Conservation (phyloP, 1,140 invertebrate genomes). For the Glomeris maerens region DNA sequence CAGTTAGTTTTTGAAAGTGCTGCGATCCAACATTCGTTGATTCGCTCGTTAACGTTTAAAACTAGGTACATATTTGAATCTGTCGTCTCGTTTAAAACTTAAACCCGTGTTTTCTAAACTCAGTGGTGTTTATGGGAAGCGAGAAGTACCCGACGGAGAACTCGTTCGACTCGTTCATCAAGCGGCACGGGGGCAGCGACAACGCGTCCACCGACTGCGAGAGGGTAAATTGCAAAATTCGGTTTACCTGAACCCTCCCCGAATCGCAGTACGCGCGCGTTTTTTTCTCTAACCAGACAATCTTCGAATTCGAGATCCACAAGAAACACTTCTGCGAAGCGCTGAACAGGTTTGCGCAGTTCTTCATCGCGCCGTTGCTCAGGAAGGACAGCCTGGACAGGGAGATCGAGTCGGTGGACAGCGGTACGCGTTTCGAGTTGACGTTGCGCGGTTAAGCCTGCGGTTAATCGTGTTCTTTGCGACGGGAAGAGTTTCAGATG, state of each 20-base stretch:
- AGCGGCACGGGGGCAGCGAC: constrained; percentile 58
- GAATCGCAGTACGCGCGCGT: too few relatives aligned
- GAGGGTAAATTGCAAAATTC: constrained; percentile 35
- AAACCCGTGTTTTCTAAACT: constrained; percentile 16
- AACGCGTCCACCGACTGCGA: constrained; percentile 76
- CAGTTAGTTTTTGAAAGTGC: too few relatives aligned
- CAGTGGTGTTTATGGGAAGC: constrained; percentile 82
- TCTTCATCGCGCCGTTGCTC: constrained; percentile 78
- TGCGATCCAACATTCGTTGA: too few relatives aligned
- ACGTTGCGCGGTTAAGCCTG: not conserved
- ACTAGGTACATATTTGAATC: not conserved
- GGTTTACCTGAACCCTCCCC: too few relatives aligned
- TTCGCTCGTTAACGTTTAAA: too few relatives aligned
- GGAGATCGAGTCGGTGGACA: constrained; percentile 84
- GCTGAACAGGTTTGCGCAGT: constrained; percentile 75
- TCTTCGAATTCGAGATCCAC: constrained; percentile 75
- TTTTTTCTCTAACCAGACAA: constrained; percentile 36
- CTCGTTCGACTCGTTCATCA: constrained; percentile 62
- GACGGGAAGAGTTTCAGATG: constrained; percentile 53
- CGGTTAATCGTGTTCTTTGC: not conserved
- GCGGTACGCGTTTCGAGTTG: constrained; percentile 39
- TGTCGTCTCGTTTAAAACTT: not conserved
- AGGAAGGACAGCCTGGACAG: constrained; percentile 67
- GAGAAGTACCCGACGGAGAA: constrained; percentile 74
- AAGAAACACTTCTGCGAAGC: constrained; percentile 55